These are phyloP conservation scores for Ochropleura leucogaster DNA, from an alignment of 2,888 invertebrate genomes.

Conservation along the genomic window DNA sequence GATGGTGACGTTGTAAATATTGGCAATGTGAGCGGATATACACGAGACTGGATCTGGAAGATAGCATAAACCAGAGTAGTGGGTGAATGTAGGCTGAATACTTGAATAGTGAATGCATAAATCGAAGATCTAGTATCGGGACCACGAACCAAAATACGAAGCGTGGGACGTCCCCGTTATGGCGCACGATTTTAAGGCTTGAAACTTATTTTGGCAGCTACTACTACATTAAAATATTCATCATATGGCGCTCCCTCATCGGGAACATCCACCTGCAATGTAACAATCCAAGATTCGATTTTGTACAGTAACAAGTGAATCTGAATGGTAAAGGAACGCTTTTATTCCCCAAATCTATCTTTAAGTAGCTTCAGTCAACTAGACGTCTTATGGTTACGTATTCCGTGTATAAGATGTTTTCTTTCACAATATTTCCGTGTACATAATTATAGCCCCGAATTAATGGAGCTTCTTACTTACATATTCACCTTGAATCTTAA, in stretches of 20 bases:
- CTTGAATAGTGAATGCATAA: conserved; percentile 52
- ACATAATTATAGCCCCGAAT: not conserved
- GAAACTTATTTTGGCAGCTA: conserved; percentile 16
- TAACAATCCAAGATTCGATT: not conserved
- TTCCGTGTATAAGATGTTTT: not conserved
- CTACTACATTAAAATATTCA: conserved; percentile 7
- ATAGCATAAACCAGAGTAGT: conserved; percentile 48
- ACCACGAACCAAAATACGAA: conserved; percentile 34
- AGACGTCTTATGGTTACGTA: conserved; percentile 6
- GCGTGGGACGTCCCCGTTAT: conserved; percentile 47
- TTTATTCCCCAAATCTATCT: not conserved
- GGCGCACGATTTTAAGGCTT: conserved; percentile 16
- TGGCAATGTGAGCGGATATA: conserved; percentile 46
- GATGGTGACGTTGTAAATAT: conserved; percentile 46
- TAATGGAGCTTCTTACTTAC: conserved; percentile 4
- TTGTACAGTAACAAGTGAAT: not conserved
- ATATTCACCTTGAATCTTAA: conserved; percentile 23
- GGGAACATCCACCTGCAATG: not conserved
- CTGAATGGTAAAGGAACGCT: not conserved
- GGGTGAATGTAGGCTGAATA: conserved; percentile 57
- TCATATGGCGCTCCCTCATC: not conserved
- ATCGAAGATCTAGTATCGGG: conserved; percentile 42
- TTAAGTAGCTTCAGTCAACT: not conserved
- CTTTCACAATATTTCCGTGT: not conserved
- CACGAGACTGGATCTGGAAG: conserved; percentile 31